Conservation (phyloP, 64 coral and sea anemone species). For the Stylophora pistillata region DNA sequence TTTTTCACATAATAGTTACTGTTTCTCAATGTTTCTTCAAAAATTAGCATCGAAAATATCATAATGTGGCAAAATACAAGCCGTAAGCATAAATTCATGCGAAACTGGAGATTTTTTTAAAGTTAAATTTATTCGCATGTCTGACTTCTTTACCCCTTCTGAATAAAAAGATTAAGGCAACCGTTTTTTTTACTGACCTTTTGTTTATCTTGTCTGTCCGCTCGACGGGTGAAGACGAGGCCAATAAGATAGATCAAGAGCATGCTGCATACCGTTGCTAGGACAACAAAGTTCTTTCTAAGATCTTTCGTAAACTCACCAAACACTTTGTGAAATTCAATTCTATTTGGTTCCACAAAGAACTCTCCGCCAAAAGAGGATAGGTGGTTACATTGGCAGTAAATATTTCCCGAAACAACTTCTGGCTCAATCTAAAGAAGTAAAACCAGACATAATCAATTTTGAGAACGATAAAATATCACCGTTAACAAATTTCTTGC, state of each 20-base stretch:
- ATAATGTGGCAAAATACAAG: no score
- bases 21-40: no score
- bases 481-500: background rate
- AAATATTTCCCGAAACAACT: background rate
- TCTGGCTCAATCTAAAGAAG: background rate
- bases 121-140: no score
- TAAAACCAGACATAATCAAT: background rate
- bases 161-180: background rate
- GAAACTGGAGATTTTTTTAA: no score
- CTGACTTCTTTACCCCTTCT: no score
- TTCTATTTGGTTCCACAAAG: slow-evolving; percentile 56
- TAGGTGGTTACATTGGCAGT: slow-evolving; percentile 56
- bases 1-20: no score
- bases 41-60: no score
- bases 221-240: slow-evolving; percentile 21
- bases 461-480: background rate
- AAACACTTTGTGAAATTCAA: slow-evolving; percentile 32
- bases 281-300: slow-evolving; percentile 16
- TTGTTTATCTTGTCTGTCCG: slow-evolving; percentile 41
- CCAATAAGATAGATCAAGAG: slow-evolving; percentile 24
- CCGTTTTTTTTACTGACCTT: slow-evolving; percentile 33
- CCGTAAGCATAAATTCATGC: no score
- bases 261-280: slow-evolving; percentile 48
- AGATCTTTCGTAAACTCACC: background rate
- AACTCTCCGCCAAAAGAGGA: slow-evolving; percentile 66